Evolutionary conservation across 2,888 invertebrate genomes (phyloP), one percentile per base, ranked within the genome.

Genomic region (Hypercompe scribonia): DNA sequence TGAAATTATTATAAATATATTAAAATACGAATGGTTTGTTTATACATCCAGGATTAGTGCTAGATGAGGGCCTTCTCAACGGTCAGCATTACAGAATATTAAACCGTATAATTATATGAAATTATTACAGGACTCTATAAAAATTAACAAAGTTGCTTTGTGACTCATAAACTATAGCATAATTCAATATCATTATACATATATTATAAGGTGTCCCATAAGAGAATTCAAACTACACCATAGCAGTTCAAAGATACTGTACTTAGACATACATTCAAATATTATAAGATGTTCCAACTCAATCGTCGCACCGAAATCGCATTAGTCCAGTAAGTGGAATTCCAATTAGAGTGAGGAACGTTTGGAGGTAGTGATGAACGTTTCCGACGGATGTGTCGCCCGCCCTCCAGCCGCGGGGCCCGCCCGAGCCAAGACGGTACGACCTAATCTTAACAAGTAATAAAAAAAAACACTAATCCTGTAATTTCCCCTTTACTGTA

Each of bases 321-420:
- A 84, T 90, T 89, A 86, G 85, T 73, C 80, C 76, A 76, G 79
- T 84, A 79, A 82, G 78, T 85, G 85, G 83, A 90, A 88, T 87
- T 85, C 89, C 88, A 91, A 90, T 92, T 90, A 90, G 84, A 81
- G 84, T 80, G n/a, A 54, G 50, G 50, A 54, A 10, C 50, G 50
- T n/a, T 54, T 54, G 81, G 83, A 76, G 83, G 82, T 80, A 87
- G 88, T 81, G 85, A 84, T 84, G 87, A 86, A 82, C 86, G 86
- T 88, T 90, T 93, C 94, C 93, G 87, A 81, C 90, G 93, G 93
- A 91, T 80, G 83, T 76, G 87, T 80, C 86, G 83, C 89, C 90
- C 92, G 90, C 90, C 90, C 88, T 87, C 83, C 90, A 85, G 90
- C 86, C 90, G 87, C 91, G 84, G 81, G 84, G 80, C 85, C 87